These are phyloP conservation scores for Nannobrachium achirus DNA, from an alignment of 2,113 vertebrate species.

Conservation along the genomic window DNA sequence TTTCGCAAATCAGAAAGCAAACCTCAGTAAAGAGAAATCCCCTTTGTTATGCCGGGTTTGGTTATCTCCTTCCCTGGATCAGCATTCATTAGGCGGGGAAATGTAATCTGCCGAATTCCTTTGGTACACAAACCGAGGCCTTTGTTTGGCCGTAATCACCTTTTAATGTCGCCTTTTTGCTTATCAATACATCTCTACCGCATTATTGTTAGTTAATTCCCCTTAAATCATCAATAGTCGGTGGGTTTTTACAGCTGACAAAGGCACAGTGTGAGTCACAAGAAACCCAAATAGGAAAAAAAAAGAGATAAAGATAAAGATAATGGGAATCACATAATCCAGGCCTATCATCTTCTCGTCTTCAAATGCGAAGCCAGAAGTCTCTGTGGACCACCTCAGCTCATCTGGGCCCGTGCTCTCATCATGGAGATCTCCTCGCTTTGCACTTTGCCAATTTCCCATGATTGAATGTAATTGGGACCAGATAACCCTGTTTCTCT, in stretches of 20 bases:
- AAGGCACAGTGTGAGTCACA: background rate
- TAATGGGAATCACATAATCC: background rate
- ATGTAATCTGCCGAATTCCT: conserved; percentile 46
- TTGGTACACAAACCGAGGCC: conserved; percentile 46
- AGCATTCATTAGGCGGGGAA: conserved; percentile 67
- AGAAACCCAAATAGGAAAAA: conserved; percentile 4
- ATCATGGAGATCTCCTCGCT: conserved; percentile 61
- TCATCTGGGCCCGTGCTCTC: conserved; percentile 68
- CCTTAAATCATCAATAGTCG: conserved; percentile 12
- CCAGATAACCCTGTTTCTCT: conserved; percentile 64
- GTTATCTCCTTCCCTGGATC: conserved; percentile 67
- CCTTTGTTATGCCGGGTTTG: conserved; percentile 67
- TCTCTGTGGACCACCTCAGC: conserved; percentile 61
- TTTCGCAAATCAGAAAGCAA: conserved; percentile 59
- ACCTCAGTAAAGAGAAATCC: conserved; percentile 43
- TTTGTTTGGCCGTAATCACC: conserved; percentile 59
- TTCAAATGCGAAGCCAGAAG: conserved; percentile 53
- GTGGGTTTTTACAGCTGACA: background rate
- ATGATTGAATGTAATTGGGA: conserved; percentile 77
- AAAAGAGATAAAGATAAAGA: background rate
- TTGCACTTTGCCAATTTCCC: conserved; percentile 73
- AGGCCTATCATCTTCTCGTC: conserved; percentile 24
- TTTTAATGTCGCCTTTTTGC: conserved; percentile 43
- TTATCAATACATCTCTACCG: conserved; percentile 44
- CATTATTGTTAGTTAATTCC: conserved; percentile 37